Base-by-base conservation (phyloP, 2,113 vertebrate genomes). In the Chamaetylas fuelleborni region DNA sequence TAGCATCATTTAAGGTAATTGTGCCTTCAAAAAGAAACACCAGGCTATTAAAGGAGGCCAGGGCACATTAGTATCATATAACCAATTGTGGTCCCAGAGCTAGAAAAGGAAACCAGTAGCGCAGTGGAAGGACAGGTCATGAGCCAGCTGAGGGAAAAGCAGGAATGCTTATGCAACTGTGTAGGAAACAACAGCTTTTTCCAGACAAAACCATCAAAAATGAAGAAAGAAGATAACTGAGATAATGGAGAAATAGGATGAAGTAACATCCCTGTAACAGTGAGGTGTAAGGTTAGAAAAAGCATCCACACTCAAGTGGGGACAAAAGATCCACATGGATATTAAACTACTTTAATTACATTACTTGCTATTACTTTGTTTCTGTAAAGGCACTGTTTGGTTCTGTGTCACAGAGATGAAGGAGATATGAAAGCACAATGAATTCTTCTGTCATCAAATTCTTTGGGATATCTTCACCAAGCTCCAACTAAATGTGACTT, bases 1-100 rank as follows among this genome's bases (percentile, higher is more conserved):
- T 94, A 95, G 87, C 69, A 96, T 94, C 90, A 93, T 92, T 94
- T 95, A 93, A 90, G 87, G 89, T 95, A 96, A 95, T 60, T 0
- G 5, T 29, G 79, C 64, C 89, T 96, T 85, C 94, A 94, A 94
- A 93, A 93, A 96, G 92, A 90, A 96, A 90, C 92, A 93, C 1
- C 20, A 92, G 61, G 86, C 72, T 93, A 90, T 90, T 94, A 84
- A 91, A 97, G 87, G 70, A 89, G 84, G 48, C 65, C 58, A 79
- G 2, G 1, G 53, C 53, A 90, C 77, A 65, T 88, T 45, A 81
- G 65, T 45, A 72, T 74, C 45, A 5, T 57, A 81, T 57, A 94
- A 86, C 57, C 88, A 88, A 78, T 3, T 71, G 90, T n/a, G 80
- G 67, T 86, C 76, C 74, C 50, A 70, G 84, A 90, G 78, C 81